Conservation (phyloP, 1,140 invertebrate genomes). For the Drosophila grimshawi region DNA sequence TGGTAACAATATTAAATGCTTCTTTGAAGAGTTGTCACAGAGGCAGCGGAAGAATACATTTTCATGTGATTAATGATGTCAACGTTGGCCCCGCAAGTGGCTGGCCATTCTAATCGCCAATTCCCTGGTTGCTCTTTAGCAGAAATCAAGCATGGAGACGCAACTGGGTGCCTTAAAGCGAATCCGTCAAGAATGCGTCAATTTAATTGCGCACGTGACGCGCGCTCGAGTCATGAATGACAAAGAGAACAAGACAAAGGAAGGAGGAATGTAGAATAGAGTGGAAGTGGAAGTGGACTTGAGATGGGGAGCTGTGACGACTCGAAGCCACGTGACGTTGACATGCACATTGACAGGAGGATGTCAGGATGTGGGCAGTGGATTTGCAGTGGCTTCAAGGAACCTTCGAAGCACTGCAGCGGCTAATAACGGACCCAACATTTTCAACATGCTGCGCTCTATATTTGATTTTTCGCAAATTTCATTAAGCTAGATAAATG, state of each 20-base stretch:
- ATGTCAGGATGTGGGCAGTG: constrained; percentile 3
- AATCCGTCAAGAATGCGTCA: constrained; percentile 74
- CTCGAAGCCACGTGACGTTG: constrained; percentile 57
- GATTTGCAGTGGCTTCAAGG: constrained; percentile 11
- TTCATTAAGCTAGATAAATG: constrained; percentile 84
- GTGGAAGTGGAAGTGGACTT: not conserved
- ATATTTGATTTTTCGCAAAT: constrained; percentile 75
- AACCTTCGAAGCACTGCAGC: constrained; percentile 49
- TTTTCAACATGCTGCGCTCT: constrained; percentile 24
- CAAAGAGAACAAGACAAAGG: constrained; percentile 2
- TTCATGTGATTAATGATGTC: constrained; percentile 61
- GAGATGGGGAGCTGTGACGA: constrained; percentile 5
- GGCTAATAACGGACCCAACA: constrained; percentile 47
- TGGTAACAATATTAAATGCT: constrained; percentile 14
- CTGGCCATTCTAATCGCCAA: constrained; percentile 28
- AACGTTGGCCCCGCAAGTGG: constrained; percentile 9
- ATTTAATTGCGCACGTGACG: constrained; percentile 82
- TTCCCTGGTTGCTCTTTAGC: constrained; percentile 65
- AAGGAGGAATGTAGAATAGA: not conserved
- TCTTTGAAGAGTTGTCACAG: constrained; percentile 21
- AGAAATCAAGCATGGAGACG: constrained; percentile 28
- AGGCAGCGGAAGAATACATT: constrained; percentile 27
- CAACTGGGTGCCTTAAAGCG: constrained; percentile 26
- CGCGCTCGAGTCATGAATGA: constrained; percentile 48
- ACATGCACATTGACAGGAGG: constrained; percentile 16